phyloP scores from a whole-genome alignment of 2,888 invertebrate species.

The Chrysolina americana region DNA sequence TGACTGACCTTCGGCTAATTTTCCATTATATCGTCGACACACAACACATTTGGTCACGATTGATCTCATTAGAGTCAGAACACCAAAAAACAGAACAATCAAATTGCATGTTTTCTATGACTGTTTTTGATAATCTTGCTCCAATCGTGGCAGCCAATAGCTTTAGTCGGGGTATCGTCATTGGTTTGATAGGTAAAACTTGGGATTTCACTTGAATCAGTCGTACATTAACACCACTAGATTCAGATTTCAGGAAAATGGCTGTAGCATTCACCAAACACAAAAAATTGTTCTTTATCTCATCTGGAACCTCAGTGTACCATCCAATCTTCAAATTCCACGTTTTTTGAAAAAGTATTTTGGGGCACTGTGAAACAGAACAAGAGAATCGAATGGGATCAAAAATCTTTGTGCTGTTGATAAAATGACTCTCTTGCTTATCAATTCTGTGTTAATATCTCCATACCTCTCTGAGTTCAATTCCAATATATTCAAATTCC shows the following conservation, averaged over 20 bases:
- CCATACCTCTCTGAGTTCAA: conserved; percentile 13
- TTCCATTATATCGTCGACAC: no score
- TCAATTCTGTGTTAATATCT: no score
- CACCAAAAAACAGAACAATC: conserved; percentile 50
- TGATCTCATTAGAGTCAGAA: no score
- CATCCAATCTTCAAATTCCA: conserved; percentile 15
- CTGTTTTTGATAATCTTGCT: conserved; percentile 19
- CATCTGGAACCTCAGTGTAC: conserved; percentile 19
- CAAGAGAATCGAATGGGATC: no score
- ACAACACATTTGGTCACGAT: no score
- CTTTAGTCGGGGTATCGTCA: conserved; percentile 21
- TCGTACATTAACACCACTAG: conserved; percentile 13
- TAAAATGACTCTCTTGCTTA: no score
- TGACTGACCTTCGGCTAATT: neutral
- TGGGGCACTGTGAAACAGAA: no score
- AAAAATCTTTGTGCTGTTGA: no score
- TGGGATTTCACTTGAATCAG: conserved; percentile 23
- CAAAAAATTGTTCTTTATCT: conserved; percentile 8
- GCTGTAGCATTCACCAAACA: neutral
- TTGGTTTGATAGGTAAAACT: conserved; percentile 11
- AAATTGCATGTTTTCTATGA: neutral
- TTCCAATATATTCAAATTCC: conserved; percentile 9
- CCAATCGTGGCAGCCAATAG: conserved; percentile 25
- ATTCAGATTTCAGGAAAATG: conserved; percentile 21
- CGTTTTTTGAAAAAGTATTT: no score